These are phyloP conservation scores for Troides oblongomaculatus DNA, from an alignment of 2,888 invertebrate genomes.

Conservation along the genomic window DNA sequence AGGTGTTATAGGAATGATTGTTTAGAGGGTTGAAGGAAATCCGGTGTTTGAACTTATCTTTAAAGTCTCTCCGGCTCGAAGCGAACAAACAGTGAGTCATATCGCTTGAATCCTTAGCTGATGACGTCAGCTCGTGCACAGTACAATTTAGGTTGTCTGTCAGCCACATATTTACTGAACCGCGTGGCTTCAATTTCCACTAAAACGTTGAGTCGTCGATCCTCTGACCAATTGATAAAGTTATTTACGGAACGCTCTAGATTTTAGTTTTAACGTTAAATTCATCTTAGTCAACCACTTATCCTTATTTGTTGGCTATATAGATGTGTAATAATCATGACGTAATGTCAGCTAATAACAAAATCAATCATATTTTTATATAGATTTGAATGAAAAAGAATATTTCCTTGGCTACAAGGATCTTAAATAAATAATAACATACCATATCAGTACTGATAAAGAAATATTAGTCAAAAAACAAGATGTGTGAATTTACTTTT, in stretches of 20 bases:
- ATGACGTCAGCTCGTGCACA: conserved; percentile 61
- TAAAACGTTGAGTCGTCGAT: conserved; percentile 8
- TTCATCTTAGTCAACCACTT: not conserved
- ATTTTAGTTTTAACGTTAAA: conserved; percentile 3
- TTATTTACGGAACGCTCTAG: conserved; percentile 17
- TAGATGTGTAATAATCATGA: not conserved
- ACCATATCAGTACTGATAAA: too few relatives aligned
- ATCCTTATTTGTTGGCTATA: not conserved
- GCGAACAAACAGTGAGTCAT: conserved; percentile 55
- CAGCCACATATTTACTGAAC: conserved; percentile 7
- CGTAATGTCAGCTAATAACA: not conserved
- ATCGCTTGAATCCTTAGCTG: conserved; percentile 54
- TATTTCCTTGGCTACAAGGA: too few relatives aligned
- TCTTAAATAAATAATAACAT: too few relatives aligned
- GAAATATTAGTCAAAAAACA: too few relatives aligned
- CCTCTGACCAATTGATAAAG: conserved; percentile 7
- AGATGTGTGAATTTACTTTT: too few relatives aligned
- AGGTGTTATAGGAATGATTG: not conserved
- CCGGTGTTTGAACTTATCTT: conserved; percentile 24
- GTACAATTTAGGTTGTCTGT: conserved; percentile 29
- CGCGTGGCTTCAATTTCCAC: conserved; percentile 7
- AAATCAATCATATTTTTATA: too few relatives aligned
- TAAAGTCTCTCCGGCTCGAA: conserved; percentile 27
- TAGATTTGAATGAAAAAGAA: too few relatives aligned
- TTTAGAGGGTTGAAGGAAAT: not conserved